phyloP scores from a whole-genome alignment of 2,113 vertebrate genomes.

The Phylloscopus whistleri region DNA sequence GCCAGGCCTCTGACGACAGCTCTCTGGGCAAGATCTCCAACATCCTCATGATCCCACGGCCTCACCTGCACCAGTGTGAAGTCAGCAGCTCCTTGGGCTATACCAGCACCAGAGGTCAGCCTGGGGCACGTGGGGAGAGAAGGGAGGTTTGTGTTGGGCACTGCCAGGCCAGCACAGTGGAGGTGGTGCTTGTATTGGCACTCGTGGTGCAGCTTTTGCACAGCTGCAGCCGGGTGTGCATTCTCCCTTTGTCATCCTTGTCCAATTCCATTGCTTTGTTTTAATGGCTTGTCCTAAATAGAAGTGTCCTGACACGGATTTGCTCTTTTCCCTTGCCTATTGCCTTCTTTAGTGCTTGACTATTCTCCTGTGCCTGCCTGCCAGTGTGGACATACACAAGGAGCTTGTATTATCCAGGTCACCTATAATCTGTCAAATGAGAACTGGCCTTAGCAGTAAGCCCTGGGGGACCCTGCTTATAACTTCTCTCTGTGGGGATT shows the following conservation, averaged over 20 bases:
- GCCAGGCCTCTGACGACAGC: slow-evolving; percentile 94
- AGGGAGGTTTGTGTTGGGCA: background rate
- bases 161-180: background rate
- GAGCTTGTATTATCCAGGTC: slow-evolving; percentile 24
- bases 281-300: background rate
- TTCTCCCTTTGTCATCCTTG: background rate
- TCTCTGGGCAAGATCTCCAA: slow-evolving; percentile 88
- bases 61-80: slow-evolving; percentile 87
- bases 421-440: slow-evolving; percentile 24
- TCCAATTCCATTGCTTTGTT: background rate
- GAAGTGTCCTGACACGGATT: background rate
- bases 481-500: background rate
- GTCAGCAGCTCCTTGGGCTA: slow-evolving; percentile 98
- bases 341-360: background rate
- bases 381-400: background rate
- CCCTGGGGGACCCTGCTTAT: background rate
- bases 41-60: slow-evolving; percentile 89
- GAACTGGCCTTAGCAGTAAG: background rate
- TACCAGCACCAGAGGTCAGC: slow-evolving; percentile 90
- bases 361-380: background rate
- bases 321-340: slow-evolving; percentile 1
- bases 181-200: background rate
- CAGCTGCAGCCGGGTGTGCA: background rate
- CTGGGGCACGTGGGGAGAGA: background rate
- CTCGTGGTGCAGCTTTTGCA: background rate